Evolutionary conservation across 2,888 invertebrate species (phyloP).

Genomic region (Diloba caeruleocephala): DNA sequence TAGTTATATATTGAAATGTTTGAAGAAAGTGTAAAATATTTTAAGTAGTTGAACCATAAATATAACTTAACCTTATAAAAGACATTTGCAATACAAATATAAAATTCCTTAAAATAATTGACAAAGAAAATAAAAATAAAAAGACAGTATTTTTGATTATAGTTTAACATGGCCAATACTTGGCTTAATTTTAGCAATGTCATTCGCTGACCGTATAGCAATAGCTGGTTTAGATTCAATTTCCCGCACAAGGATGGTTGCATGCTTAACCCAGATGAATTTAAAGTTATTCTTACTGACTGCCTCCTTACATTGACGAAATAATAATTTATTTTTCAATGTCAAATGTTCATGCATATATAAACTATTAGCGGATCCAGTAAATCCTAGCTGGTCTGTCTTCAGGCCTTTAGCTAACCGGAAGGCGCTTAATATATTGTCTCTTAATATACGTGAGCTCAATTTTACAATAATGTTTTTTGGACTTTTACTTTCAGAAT

Average conservation of each 20-base stretch:
- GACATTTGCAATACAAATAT: too few relatives aligned
- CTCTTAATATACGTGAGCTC: slow-evolving; percentile 1
- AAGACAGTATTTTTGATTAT: too few relatives aligned
- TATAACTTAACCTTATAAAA: too few relatives aligned
- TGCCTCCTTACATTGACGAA: not conserved
- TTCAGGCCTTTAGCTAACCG: slow-evolving; percentile 3
- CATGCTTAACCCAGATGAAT: slow-evolving; percentile 1
- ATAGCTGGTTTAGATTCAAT: not conserved
- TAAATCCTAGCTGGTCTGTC: slow-evolving; percentile 3
- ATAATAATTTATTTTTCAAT: not conserved
- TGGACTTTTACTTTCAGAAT: too few relatives aligned
- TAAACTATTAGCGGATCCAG: not conserved
- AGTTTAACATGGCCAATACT: too few relatives aligned
- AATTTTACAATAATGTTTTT: too few relatives aligned
- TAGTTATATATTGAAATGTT: too few relatives aligned
- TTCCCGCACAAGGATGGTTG: too few relatives aligned
- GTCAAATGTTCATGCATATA: slow-evolving; percentile 9
- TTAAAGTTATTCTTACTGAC: slow-evolving; percentile 8
- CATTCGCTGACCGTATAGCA: not conserved
- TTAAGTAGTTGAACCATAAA: too few relatives aligned
- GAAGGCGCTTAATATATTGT: slow-evolving; percentile 5
- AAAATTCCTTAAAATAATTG: too few relatives aligned
- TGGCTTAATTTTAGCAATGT: not conserved
- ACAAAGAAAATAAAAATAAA: too few relatives aligned
- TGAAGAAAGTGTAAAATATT: too few relatives aligned